Conservation (phyloP, 2,113 vertebrate species). For the Brevimyrus niger region DNA sequence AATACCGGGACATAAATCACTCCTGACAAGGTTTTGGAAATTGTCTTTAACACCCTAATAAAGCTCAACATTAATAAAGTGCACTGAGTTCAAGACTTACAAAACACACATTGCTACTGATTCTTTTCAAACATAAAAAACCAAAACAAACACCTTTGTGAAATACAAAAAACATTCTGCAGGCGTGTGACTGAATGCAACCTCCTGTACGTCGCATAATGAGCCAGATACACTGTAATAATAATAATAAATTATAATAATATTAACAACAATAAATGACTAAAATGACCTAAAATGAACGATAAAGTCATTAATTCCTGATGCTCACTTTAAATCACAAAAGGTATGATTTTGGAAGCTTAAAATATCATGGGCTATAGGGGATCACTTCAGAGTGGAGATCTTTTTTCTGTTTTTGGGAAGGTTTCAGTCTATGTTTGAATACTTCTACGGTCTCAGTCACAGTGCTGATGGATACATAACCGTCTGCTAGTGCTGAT, state of each 20-base stretch:
- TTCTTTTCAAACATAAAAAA: neutral
- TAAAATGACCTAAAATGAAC: neutral
- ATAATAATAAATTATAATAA: neutral
- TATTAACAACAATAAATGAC: neutral
- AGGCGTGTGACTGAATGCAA: neutral
- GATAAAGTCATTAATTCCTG: neutral
- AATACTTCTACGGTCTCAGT: neutral
- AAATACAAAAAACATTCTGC: neutral
- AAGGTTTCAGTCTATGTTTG: neutral
- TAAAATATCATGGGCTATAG: neutral
- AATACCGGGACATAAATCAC: conserved; percentile 9
- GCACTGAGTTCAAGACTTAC: neutral
- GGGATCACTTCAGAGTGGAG: neutral
- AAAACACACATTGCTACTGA: neutral
- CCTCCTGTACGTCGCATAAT: neutral
- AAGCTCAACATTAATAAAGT: neutral
- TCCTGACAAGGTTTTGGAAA: conserved; percentile 10
- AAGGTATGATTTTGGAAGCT: neutral
- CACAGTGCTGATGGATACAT: no score
- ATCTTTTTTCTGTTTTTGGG: neutral
- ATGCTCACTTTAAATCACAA: neutral
- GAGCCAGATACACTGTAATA: neutral
- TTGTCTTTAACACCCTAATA: neutral
- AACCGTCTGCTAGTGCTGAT: neutral
- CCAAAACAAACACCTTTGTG: neutral